A percentile compares a stretch with the other conserved stretches of the same genome.
Evolutionary conservation across 2,113 vertebrate species (phyloP).

Genomic region (Ictidomys tridecemlineatus): DNA sequence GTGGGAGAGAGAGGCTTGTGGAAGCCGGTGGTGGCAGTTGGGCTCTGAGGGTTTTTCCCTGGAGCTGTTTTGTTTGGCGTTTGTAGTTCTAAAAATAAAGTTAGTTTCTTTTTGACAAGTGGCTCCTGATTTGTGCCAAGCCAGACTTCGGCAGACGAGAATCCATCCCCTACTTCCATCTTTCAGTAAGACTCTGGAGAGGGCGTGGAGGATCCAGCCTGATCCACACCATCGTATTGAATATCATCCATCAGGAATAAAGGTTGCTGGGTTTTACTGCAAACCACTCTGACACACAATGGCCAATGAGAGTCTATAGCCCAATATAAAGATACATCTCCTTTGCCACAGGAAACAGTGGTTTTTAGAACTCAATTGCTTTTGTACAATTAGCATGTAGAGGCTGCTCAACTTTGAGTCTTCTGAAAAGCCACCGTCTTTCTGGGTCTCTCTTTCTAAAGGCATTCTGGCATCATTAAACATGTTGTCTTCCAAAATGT

Average conservation of each 20-base stretch:
- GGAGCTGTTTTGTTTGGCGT: no score
- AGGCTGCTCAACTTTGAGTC: not conserved
- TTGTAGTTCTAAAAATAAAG: no score
- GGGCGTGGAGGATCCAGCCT: not conserved
- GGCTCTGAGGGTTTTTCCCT: no score
- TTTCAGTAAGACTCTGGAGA: not conserved
- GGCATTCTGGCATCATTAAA: not conserved
- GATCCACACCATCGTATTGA: not conserved
- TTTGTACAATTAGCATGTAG: not conserved
- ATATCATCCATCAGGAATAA: not conserved
- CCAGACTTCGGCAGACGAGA: no score
- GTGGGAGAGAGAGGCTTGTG: no score
- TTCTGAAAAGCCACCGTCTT: slow-evolving; percentile 15
- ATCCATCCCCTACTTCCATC: not conserved
- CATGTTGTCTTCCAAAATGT: not conserved
- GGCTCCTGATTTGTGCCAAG: no score
- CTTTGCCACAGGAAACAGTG: not conserved
- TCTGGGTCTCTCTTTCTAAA: not conserved
- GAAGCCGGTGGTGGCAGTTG: no score
- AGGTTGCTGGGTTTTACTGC: not conserved
- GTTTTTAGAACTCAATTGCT: not conserved
- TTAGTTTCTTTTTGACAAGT: no score
- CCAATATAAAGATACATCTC: not conserved
- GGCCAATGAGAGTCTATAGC: not conserved
- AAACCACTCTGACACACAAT: not conserved